Base-by-base conservation (phyloP, 2,113 vertebrate species). In the Candoia aspera region DNA sequence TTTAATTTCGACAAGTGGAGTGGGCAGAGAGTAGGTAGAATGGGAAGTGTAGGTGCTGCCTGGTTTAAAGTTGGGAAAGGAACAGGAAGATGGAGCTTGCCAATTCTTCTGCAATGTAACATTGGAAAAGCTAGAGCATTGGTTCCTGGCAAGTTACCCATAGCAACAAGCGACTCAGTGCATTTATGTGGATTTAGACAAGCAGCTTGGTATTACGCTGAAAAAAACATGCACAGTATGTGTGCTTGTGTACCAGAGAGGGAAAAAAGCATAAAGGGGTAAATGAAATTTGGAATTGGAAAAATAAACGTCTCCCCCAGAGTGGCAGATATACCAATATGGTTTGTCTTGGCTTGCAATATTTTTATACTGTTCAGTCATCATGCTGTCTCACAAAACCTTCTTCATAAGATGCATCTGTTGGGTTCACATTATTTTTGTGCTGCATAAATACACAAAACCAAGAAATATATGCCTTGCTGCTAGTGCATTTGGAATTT, bases 21-120 rank as follows among this genome's bases (percentile, higher is more conserved):
- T 55, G 37, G 46, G 26, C 79, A 23, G 37, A 9, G 49, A 21
- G 33, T 29, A 24, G 60, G n/a, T 42, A 37, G 37, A 64, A n/a
- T 37, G 84, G 21, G 84, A 42, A 55, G 33, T 29, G 62, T 2
- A 46, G 55, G 42, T 23, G 64, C 86, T 13, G 5, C 37, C 19
- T 5, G 54, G 37, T 12, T 58, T 88, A 92, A 92, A 92, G 91
- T 92, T 92, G 86, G 42, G 86, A 59, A 29, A 88, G 55, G 54
- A 88, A 9, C 55, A 60, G 19, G 26, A 83, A 49, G 68, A 73
- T n/a, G 64, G 86, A 79, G 85, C 91, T 29, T 21, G 33, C 33
- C 12, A 33, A 17, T 37, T 49, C 26, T 42, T 21, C 37, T 83
- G 8, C n/a, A 59, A 21, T 9, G 84, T 55, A 64, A 59, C 29